These are phyloP conservation scores for Lasius fuliginosus DNA, from an alignment of 2,888 invertebrate species.

Conservation along the genomic window DNA sequence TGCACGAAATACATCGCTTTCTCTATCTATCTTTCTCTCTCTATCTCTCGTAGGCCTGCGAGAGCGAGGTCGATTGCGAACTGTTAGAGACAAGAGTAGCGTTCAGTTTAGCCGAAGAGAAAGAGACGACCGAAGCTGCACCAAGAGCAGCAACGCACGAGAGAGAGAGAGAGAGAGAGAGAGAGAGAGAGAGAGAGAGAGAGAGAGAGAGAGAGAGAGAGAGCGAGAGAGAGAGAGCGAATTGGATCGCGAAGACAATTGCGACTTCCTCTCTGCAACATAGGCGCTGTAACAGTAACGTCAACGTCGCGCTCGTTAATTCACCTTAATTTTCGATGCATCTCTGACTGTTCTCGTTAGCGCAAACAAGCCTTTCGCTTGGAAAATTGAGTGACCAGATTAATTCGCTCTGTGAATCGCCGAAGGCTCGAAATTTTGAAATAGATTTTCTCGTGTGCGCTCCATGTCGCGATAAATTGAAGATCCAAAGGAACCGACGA, in stretches of 20 bases:
- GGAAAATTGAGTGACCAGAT: neutral
- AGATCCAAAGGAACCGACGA: neutral
- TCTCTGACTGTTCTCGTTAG: constrained; percentile 8
- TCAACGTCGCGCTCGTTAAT: constrained; percentile 60
- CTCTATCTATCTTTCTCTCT: constrained; percentile 12
- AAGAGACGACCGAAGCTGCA: constrained; percentile 34
- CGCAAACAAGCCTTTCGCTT: constrained; percentile 19
- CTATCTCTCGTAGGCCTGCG: constrained; percentile 42
- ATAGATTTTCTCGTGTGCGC: neutral
- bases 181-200: constrained; percentile 34
- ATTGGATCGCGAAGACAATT: constrained; percentile 79
- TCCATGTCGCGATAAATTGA: neutral
- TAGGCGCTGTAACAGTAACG: constrained; percentile 66
- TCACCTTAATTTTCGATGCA: constrained; percentile 65
- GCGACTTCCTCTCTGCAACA: constrained; percentile 78
- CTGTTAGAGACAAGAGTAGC: neutral
- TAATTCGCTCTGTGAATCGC: neutral
- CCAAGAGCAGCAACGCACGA: neutral
- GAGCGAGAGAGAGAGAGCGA: constrained; percentile 44
- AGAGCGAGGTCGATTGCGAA: constrained; percentile 47
- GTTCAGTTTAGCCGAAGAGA: constrained; percentile 22
- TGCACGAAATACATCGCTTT: constrained; percentile 60
- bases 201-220: constrained; percentile 8
- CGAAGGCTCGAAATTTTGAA: neutral
- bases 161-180: constrained; percentile 4